phyloP scores from a whole-genome alignment of 2,888 invertebrate species.

The Ormia ochracea region DNA sequence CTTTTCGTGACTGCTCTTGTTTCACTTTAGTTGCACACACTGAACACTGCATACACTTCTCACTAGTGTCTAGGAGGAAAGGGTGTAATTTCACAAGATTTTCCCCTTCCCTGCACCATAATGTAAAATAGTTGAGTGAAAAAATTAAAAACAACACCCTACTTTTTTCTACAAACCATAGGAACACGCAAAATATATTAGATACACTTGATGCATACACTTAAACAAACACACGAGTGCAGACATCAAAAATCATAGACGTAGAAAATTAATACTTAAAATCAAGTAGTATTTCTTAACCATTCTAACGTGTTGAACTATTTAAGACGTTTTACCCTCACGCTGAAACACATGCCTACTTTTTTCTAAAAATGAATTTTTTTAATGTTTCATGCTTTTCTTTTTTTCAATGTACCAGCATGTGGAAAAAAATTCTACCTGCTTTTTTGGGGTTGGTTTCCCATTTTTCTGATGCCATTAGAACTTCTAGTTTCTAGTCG shows the following conservation, averaged over 20 bases:
- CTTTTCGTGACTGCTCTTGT: no score
- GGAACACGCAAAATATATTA: conserved; percentile 20
- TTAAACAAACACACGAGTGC: neutral
- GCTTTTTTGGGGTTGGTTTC: conserved; percentile 44
- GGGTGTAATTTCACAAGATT: neutral
- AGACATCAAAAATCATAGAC: neutral
- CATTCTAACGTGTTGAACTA: conserved; percentile 15
- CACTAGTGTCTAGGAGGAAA: no score
- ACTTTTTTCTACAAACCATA: conserved; percentile 23
- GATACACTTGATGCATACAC: conserved; percentile 15
- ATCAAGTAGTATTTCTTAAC: conserved; percentile 12
- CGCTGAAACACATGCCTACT: neutral
- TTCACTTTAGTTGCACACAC: no score
- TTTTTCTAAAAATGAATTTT: neutral
- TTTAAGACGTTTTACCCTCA: conserved; percentile 8
- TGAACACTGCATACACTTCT: no score
- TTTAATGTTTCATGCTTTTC: neutral
- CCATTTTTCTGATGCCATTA: conserved; percentile 43
- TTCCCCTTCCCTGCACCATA: neutral
- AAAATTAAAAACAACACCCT: conserved; percentile 22
- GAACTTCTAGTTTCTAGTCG: conserved; percentile 46
- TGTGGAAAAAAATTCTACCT: conserved; percentile 25
- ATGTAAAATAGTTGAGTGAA: conserved; percentile 19
- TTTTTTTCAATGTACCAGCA: neutral
- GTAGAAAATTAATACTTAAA: neutral